Evolutionary conservation across 2,888 invertebrate species (phyloP).

Genomic region (Nesidiocoris tenuis): DNA sequence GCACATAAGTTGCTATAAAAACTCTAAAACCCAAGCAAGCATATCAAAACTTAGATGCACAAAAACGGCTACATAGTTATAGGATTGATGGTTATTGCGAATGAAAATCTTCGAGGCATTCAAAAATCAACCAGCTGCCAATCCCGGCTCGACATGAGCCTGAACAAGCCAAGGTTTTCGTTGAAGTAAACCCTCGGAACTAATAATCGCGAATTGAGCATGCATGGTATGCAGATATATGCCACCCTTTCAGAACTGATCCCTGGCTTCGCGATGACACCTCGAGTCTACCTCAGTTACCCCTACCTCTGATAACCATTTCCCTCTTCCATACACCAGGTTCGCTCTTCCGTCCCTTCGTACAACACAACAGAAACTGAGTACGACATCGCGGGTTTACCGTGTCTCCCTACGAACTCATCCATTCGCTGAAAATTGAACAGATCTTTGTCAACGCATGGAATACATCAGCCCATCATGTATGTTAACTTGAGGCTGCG

Average conservation of each 20-base stretch:
- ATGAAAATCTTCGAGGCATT: no score
- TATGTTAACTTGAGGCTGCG: neutral
- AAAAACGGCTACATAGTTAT: no score
- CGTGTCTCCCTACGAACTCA: neutral
- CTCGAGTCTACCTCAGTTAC: neutral
- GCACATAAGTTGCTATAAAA: no score
- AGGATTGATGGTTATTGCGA: no score
- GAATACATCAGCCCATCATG: neutral
- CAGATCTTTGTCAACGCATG: neutral
- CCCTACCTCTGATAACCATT: neutral
- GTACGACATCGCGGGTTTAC: neutral
- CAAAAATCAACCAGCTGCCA: no score
- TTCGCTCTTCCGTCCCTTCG: neutral
- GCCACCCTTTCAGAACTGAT: neutral
- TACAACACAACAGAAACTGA: neutral
- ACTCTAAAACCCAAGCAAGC: no score
- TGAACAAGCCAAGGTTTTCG: no score
- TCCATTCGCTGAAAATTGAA: neutral
- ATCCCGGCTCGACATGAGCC: no score
- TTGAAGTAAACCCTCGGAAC: neutral
- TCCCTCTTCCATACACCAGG: no score
- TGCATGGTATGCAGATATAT: conserved; percentile 38
- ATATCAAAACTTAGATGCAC: no score
- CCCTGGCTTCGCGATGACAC: neutral
- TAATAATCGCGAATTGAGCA: conserved; percentile 23